phyloP scores from a whole-genome alignment of 2,113 vertebrate genomes.

The Salvelinus alpinus region DNA sequence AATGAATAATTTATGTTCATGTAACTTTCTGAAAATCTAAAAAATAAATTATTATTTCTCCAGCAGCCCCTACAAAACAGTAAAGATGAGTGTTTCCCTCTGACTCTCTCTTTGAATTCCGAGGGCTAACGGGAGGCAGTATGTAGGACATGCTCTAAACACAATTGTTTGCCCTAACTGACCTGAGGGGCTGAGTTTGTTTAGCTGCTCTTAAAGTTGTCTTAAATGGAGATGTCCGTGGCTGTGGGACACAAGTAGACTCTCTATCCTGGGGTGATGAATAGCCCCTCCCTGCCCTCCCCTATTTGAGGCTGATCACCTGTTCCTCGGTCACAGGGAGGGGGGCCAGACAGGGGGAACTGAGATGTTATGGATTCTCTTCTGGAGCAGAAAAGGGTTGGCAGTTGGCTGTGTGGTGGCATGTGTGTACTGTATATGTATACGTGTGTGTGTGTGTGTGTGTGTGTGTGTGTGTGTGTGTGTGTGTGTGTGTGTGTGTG shows the following conservation, averaged over 20 bases:
- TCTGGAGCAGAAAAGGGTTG: not conserved
- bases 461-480: not conserved
- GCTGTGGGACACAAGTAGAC: constrained; percentile 9
- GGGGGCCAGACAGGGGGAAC: constrained; percentile 24
- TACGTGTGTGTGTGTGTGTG: constrained; percentile 22
- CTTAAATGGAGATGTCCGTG: constrained; percentile 51
- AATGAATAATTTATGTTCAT: not conserved
- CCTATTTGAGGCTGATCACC: constrained; percentile 62
- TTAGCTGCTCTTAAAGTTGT: constrained; percentile 56
- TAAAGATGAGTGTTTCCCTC: not conserved
- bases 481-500: fast-evolving
- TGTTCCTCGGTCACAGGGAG: constrained; percentile 60
- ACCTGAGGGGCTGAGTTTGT: constrained; percentile 54
- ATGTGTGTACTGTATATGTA: constrained; percentile 9
- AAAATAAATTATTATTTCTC: not conserved
- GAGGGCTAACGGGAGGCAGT: constrained; percentile 24
- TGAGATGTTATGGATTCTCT: constrained; percentile 49
- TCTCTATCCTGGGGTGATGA: constrained; percentile 42
- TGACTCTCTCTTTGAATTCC: constrained; percentile 34
- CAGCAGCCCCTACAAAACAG: not conserved
- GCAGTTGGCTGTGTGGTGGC: constrained; percentile 9
- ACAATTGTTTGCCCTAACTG: constrained; percentile 26
- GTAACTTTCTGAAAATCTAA: not conserved
- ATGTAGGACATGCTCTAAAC: not conserved
- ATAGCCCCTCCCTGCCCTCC: constrained; percentile 25